Evolutionary conservation across 2,888 invertebrate genomes (phyloP).

Genomic region (Auanema freiburgensis): DNA sequence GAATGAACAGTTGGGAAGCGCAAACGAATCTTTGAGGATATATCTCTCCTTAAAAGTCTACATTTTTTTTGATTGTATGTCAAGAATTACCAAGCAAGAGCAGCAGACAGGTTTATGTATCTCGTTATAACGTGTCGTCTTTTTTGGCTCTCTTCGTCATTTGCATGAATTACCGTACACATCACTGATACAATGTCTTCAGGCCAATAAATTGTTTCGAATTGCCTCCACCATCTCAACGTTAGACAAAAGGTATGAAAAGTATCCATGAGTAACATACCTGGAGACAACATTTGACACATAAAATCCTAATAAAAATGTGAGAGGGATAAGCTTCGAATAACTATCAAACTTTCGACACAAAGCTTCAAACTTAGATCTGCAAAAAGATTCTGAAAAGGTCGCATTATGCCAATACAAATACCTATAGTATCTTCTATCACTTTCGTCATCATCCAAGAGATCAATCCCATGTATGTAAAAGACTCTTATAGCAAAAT

Average conservation of each 20-base stretch:
- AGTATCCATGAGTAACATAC: background rate
- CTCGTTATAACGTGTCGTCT: slow-evolving; percentile 47
- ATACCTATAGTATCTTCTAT: slow-evolving; percentile 19
- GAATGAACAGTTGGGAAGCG: slow-evolving; percentile 42
- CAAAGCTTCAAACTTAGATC: slow-evolving; percentile 40
- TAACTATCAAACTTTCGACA: slow-evolving; percentile 48
- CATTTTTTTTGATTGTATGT: background rate
- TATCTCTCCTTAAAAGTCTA: slow-evolving; percentile 40
- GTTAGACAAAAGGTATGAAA: background rate
- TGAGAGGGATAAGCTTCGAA: slow-evolving; percentile 51
- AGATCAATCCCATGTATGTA: slow-evolving; percentile 38
- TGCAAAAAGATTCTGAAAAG: slow-evolving; percentile 18
- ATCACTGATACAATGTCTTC: slow-evolving; percentile 46
- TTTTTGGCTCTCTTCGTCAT: slow-evolving; percentile 36
- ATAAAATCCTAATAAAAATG: slow-evolving; percentile 57
- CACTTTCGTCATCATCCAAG: slow-evolving; percentile 33
- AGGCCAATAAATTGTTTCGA: slow-evolving; percentile 47
- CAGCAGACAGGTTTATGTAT: slow-evolving; percentile 49
- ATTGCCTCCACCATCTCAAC: slow-evolving; percentile 50
- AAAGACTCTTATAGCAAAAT: slow-evolving; percentile 36
- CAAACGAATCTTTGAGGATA: slow-evolving; percentile 50
- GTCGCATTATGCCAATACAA: too few species aligned
- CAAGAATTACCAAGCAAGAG: slow-evolving; percentile 42
- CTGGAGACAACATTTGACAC: slow-evolving; percentile 35
- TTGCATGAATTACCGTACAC: slow-evolving; percentile 36